These are phyloP conservation scores for Oscarella lobularis DNA, from an alignment of 37 sponge, comb jelly and placozoan genomes.

Conservation along the genomic window DNA sequence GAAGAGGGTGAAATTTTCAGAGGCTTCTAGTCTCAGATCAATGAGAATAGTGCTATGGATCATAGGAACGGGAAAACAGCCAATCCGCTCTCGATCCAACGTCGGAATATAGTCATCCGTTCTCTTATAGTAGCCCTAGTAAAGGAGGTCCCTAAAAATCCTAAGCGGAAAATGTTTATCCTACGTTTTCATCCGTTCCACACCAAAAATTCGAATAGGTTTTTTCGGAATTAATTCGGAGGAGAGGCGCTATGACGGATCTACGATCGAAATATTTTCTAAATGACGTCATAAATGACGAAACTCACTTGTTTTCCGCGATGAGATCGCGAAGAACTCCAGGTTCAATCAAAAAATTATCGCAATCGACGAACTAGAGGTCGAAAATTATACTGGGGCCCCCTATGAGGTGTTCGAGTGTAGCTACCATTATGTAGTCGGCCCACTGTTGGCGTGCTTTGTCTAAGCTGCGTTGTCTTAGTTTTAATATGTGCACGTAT, in stretches of 20 bases:
- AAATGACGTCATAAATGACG: too few relatives aligned
- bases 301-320: conserved; percentile 42
- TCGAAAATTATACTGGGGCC: neutral
- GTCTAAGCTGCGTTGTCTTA: conserved; percentile 59
- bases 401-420: neutral
- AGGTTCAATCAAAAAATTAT: conserved; percentile 62
- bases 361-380: conserved; percentile 56
- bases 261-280: too few relatives aligned
- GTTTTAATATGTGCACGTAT: conserved; percentile 22
- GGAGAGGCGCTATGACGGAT: conserved; percentile 59
- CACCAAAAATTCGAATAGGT: conserved; percentile 73
- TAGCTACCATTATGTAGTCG: conserved; percentile 66
- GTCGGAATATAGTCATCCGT: conserved; percentile 61
- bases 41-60: conserved; percentile 62
- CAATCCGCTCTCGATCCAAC: conserved; percentile 16
- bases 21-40: conserved; percentile 34
- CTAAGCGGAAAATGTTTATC: conserved; percentile 2
- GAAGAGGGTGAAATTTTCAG: conserved; percentile 38
- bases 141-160: neutral
- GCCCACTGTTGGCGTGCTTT: conserved; percentile 36
- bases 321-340: conserved; percentile 43
- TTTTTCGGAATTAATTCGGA: conserved; percentile 1
- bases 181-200: conserved; percentile 43
- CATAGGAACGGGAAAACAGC: conserved; percentile 65
- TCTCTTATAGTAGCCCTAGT: conserved; percentile 72